phyloP scores from a whole-genome alignment of 1,140 invertebrate genomes.

The Bombus pyrosoma region DNA sequence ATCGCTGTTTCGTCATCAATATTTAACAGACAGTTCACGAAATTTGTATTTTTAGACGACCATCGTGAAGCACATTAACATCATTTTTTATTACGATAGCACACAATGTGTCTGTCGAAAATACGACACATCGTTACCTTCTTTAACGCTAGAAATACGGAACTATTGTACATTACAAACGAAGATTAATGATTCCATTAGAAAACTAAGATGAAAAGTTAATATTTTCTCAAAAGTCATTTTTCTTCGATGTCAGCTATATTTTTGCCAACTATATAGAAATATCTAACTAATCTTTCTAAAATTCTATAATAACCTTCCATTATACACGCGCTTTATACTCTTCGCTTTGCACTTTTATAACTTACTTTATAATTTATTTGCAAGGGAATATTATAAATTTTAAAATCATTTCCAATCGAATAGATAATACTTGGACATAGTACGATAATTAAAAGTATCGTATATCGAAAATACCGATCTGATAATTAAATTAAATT shows the following conservation, averaged over 20 bases:
- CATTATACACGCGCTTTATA: not conserved
- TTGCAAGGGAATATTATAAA: not conserved
- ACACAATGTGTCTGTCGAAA: not conserved
- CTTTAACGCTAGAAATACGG: conserved; percentile 2
- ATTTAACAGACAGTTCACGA: not conserved
- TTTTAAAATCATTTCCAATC: too few species aligned
- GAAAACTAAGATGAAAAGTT: not conserved
- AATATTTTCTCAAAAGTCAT: not conserved
- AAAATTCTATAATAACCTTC: not conserved
- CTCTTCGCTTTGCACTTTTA: not conserved
- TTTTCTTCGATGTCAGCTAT: not conserved
- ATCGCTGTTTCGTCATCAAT: not conserved
- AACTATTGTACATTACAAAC: too few species aligned
- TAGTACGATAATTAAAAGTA: not conserved
- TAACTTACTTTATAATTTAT: not conserved
- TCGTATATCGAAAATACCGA: too few species aligned
- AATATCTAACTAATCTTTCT: not conserved
- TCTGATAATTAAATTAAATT: not conserved
- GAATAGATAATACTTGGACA: not conserved
- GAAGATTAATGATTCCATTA: conserved; percentile 10
- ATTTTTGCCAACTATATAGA: not conserved
- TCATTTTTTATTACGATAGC: not conserved
- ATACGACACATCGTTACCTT: not conserved
- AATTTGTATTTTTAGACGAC: not conserved
- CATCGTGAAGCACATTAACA: not conserved